phyloP scores from a whole-genome alignment of 2,113 vertebrate species.

The Rhinolophus sinicus region DNA sequence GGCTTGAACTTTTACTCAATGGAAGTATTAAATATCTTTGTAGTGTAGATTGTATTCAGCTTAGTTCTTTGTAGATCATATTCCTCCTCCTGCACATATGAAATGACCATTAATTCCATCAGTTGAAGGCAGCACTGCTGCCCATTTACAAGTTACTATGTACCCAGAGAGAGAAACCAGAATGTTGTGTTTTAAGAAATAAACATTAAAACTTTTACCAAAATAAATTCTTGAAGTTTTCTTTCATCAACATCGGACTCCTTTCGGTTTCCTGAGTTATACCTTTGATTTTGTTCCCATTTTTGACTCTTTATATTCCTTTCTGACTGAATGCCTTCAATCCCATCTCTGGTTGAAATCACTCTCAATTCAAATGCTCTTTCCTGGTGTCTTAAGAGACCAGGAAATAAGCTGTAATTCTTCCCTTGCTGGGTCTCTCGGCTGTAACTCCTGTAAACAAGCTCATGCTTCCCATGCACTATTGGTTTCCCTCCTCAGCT shows the following conservation, averaged over 20 bases:
- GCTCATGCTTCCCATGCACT: not conserved
- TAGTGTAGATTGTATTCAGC: not conserved
- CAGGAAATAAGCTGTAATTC: not conserved
- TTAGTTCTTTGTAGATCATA: not conserved
- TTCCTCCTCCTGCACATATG: not conserved
- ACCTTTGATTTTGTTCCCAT: not conserved
- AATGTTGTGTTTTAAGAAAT: conserved; percentile 5
- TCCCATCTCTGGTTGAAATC: not conserved
- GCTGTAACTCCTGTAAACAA: not conserved
- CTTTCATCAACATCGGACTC: not conserved
- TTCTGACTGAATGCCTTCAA: not conserved
- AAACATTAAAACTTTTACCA: not conserved
- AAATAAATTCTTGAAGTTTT: not conserved
- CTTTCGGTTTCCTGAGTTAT: not conserved
- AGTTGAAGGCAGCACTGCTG: not conserved
- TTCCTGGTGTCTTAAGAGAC: not conserved
- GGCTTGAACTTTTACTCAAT: not conserved
- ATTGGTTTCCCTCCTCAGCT: not conserved
- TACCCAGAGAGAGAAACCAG: not conserved
- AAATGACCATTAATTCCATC: not conserved
- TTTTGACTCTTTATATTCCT: not conserved
- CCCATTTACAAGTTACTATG: not conserved
- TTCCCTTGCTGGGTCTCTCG: not conserved
- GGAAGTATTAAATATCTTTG: not conserved
- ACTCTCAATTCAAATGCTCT: not conserved